Base-by-base conservation (phyloP, 2,113 vertebrate species). In the Athene noctua region DNA sequence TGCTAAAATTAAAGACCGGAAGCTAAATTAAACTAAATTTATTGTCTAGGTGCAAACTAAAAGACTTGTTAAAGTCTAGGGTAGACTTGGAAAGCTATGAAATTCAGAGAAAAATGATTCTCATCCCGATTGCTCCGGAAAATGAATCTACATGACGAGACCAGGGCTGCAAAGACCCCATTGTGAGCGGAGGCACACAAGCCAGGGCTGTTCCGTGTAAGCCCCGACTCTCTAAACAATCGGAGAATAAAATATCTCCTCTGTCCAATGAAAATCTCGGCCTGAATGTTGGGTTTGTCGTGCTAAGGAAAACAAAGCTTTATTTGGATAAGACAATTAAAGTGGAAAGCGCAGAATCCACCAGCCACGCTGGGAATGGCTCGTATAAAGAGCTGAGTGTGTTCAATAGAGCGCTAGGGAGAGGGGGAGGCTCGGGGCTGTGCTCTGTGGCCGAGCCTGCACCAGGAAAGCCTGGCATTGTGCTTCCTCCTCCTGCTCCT, bases 1-100 rank as follows among this genome's bases (percentile, higher is more conserved):
- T 98, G 98, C 98, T 98, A 98, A 98, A 98, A 98, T 98, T 98
- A 98, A 98, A 98, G 98, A 98, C 98, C 97, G 97, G 98, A 98
- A 98, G 98, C 98, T 97, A 98, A 98, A 98, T 98, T 98, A 98
- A 98, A 98, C 97, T 97, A 98, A 97, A 98, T 98, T 98, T 98
- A 98, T 98, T 98, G 98, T 98, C 97, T 98, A 98, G 97, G 98
- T 98, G 97, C 97, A 97, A 98, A 98, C 88, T 89, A 21, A 94
- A 97, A 96, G 96, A 97, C 95, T 96, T 96, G 86, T 95, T 93
- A 94, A 96, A 97, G 63, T 97, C 87, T 71, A 26, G 54, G 74
- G 38, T 82, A 57, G 92, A 94, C 90, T 95, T 91, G 82, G 90
- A 96, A 96, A 94, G 86, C 62, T 83, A n/a, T 59, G 94, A 97